phyloP scores from a whole-genome alignment of 2,888 invertebrate species.

The Zelleria hepariella region DNA sequence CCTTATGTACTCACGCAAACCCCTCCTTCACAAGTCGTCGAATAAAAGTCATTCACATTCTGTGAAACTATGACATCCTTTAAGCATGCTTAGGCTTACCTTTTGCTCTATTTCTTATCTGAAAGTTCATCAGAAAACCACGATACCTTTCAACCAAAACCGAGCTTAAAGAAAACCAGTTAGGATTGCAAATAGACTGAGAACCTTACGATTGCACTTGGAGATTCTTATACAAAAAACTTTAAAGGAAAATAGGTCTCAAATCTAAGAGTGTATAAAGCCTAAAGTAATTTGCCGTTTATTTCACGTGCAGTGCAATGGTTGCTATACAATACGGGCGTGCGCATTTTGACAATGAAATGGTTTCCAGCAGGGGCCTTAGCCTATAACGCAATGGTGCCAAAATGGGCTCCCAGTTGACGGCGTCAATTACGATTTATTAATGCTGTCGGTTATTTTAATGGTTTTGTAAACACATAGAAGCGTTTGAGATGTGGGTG shows the following conservation, averaged over 20 bases:
- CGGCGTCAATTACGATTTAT: no score
- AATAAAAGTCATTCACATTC: not conserved
- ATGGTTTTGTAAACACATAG: no score
- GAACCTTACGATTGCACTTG: not conserved
- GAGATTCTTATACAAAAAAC: not conserved
- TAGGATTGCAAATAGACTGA: not conserved
- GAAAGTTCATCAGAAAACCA: slow-evolving; percentile 16
- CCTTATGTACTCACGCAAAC: not conserved
- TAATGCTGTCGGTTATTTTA: no score
- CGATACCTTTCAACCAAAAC: slow-evolving; percentile 1
- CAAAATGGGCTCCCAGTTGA: no score
- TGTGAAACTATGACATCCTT: not conserved
- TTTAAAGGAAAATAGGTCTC: not conserved
- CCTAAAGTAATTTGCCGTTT: not conserved
- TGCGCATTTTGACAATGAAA: slow-evolving; percentile 24
- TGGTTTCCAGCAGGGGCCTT: slow-evolving; percentile 11
- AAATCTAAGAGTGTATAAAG: not conserved
- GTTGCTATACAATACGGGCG: slow-evolving; percentile 21
- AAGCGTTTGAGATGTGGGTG: no score
- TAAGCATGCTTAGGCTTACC: not conserved
- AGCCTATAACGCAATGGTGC: no score
- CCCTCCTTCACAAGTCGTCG: not conserved
- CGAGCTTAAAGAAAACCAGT: not conserved
- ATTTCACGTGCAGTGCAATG: slow-evolving; percentile 9
- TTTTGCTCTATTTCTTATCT: slow-evolving; percentile 29